Conservation (phyloP, 1,140 invertebrate species). For the Diabrotica undecimpunctata region DNA sequence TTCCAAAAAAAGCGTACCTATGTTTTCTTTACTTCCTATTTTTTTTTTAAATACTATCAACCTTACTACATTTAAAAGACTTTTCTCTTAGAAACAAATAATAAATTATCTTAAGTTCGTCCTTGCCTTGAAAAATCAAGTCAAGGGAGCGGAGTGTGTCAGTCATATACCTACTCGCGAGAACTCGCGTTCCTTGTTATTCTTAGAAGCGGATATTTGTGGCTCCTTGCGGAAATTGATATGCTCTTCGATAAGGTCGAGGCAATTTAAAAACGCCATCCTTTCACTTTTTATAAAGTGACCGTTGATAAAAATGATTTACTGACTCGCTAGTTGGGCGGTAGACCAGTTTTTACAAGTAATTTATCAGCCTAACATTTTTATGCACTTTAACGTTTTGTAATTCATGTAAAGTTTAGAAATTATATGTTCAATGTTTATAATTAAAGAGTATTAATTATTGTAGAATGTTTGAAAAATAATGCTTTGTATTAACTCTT, state of each 20-base stretch:
- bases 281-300: constrained; percentile 1
- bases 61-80: too few species aligned
- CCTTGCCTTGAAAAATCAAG: background rate
- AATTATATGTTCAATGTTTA: too few species aligned
- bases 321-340: background rate
- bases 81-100: too few species aligned
- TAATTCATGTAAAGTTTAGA: too few species aligned
- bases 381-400: too few species aligned
- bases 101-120: background rate
- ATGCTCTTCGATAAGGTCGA: background rate
- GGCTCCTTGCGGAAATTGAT: background rate
- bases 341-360: background rate
- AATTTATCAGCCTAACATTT: too few species aligned
- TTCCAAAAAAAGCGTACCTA: too few species aligned
- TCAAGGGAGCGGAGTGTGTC: background rate
- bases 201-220: background rate
- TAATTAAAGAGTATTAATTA: too few species aligned
- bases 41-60: too few species aligned
- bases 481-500: too few species aligned
- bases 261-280: background rate
- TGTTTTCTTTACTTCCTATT: too few species aligned
- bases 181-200: background rate
- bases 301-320: background rate
- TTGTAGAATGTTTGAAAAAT: too few species aligned
- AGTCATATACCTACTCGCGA: background rate